Percentiles rank a stretch among this genome's conserved stretches.
Evolutionary conservation across 1,140 invertebrate genomes (phyloP).

Genomic region (Formica exsecta): DNA sequence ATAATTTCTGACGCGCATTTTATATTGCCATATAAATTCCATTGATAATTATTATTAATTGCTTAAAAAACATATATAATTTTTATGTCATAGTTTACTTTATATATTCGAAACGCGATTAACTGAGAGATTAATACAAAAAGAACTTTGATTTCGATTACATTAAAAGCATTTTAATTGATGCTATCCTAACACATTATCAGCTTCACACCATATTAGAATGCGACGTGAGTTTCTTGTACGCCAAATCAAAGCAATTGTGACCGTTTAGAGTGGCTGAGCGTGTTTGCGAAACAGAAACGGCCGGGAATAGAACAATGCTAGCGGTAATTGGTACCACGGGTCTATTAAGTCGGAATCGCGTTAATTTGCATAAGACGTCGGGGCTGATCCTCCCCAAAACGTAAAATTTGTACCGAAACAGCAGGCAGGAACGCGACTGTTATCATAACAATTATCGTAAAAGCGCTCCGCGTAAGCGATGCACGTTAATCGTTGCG

Average conservation of each 20-base stretch:
- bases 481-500: slow-evolving; percentile 33
- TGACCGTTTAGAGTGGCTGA: slow-evolving; percentile 36
- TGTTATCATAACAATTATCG: slow-evolving; percentile 64
- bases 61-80: neutral
- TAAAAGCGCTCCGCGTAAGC: slow-evolving; percentile 62
- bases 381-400: slow-evolving; percentile 38
- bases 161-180: neutral
- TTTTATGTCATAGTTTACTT: neutral
- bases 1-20: no score
- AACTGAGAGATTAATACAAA: neutral
- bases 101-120: neutral
- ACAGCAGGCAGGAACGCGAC: slow-evolving; percentile 6
- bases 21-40: neutral
- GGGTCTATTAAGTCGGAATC: slow-evolving; percentile 65
- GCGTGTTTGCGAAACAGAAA: slow-evolving; percentile 62
- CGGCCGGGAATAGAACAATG: slow-evolving; percentile 47
- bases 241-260: slow-evolving; percentile 38
- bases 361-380: slow-evolving; percentile 67
- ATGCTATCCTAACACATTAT: slow-evolving; percentile 9
- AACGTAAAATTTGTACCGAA: slow-evolving; percentile 50
- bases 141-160: neutral
- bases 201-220: neutral
- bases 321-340: slow-evolving; percentile 55
- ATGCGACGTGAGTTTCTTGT: neutral
- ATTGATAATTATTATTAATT: slow-evolving; percentile 20